Conservation (phyloP, 2,113 vertebrate genomes). For the Percina caprodes region DNA sequence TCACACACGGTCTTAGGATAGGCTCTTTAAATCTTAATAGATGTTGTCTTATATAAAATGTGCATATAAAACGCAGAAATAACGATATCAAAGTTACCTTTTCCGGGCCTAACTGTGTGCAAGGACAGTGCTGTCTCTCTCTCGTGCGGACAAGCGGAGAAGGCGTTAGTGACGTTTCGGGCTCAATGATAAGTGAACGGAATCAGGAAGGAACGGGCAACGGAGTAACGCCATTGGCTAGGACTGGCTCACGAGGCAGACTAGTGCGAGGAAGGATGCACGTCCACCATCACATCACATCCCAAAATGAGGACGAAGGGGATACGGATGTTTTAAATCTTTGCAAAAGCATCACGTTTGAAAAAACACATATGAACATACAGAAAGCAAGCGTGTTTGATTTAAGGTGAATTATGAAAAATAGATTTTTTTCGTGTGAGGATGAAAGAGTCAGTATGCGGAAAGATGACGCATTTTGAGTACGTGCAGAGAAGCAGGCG, state of each 20-base stretch:
- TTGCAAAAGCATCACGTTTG: neutral
- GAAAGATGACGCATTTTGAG: constrained; percentile 72
- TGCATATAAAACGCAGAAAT: neutral
- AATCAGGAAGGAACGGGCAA: constrained; percentile 64
- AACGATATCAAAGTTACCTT: constrained; percentile 60
- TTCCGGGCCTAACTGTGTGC: constrained; percentile 77
- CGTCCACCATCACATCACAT: constrained; percentile 59
- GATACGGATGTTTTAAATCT: constrained; percentile 33
- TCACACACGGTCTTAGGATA: neutral
- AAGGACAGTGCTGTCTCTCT: constrained; percentile 69
- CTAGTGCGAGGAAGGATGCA: constrained; percentile 60
- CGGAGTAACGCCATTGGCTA: constrained; percentile 72
- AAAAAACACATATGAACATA: neutral
- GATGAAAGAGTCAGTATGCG: constrained; percentile 1
- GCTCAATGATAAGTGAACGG: constrained; percentile 54
- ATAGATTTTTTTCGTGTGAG: neutral
- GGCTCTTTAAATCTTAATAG: rapidly evolving
- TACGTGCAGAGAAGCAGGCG: constrained; percentile 80
- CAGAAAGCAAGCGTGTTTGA: rapidly evolving
- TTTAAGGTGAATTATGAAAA: neutral
- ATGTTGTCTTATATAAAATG: rapidly evolving
- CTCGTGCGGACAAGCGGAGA: constrained; percentile 71
- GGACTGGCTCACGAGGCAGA: constrained; percentile 44
- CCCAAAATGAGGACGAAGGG: neutral
- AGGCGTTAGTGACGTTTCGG: constrained; percentile 61